Evolutionary conservation across 1,140 invertebrate species (phyloP).

Genomic region (Euura saliciscinereae): DNA sequence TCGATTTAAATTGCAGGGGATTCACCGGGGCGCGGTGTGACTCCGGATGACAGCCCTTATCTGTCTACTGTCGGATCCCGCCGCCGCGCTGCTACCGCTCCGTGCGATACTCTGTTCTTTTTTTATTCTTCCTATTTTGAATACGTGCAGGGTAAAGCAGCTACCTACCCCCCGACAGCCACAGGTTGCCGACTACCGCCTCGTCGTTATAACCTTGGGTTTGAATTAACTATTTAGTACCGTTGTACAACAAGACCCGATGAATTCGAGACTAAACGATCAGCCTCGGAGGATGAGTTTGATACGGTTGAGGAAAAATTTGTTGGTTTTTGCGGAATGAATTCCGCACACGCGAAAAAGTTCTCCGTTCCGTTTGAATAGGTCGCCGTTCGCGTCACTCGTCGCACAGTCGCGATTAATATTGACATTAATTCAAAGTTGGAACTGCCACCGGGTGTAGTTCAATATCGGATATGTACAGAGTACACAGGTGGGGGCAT

Average conservation of each 20-base stretch:
- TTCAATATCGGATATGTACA: no score
- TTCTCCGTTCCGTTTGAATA: no score
- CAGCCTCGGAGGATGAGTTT: no score
- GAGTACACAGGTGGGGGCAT: no score
- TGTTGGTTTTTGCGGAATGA: no score
- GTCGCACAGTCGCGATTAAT: no score
- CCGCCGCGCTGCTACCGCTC: neutral
- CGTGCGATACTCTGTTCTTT: neutral
- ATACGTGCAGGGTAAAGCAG: neutral
- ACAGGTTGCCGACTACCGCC: neutral
- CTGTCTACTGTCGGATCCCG: neutral
- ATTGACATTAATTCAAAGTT: no score
- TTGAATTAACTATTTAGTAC: neutral
- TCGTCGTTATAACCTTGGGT: neutral
- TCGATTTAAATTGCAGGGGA: constrained; percentile 1
- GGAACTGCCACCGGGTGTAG: no score
- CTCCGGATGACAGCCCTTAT: neutral
- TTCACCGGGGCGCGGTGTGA: neutral
- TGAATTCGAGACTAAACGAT: no score
- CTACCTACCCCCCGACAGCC: neutral
- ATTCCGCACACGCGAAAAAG: no score
- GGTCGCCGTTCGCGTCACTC: no score
- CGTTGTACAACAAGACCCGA: neutral
- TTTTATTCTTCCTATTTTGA: neutral
- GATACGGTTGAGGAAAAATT: no score